Conservation (phyloP, 2,797 vertebrate species). For the Mormyrus hasselquistii region DNA sequence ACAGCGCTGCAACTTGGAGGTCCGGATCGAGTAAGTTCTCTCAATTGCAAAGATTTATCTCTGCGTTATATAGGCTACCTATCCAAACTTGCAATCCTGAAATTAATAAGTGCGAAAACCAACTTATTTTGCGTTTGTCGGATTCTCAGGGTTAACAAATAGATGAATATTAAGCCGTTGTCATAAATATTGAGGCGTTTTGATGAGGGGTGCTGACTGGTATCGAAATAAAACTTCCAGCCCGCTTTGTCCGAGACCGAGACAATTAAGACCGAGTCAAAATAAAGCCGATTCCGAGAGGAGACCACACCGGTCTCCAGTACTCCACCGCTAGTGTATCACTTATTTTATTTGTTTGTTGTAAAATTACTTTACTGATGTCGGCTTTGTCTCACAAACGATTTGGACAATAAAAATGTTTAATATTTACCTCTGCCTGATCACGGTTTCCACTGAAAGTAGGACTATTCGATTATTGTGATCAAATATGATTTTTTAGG, state of each 20-base stretch:
- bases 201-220: no score
- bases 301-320: background rate
- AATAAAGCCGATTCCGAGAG: background rate
- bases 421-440: background rate
- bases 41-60: no score
- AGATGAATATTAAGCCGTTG: no score
- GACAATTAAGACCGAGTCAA: background rate
- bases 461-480: background rate
- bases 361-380: background rate
- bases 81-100: no score
- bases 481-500: no score
- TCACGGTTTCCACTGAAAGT: background rate
- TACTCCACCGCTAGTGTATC: background rate
- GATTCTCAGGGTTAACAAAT: no score
- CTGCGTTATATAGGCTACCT: no score
- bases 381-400: background rate
- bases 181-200: no score
- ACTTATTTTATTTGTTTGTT: background rate
- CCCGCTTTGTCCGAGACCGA: background rate
- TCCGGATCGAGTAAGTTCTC: no score
- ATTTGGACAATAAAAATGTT: background rate
- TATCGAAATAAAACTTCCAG: background rate
- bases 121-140: no score
- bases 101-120: no score
- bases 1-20: no score